Conservation (phyloP, 2,888 invertebrate genomes). For the Sarcophaga caerulescens region DNA sequence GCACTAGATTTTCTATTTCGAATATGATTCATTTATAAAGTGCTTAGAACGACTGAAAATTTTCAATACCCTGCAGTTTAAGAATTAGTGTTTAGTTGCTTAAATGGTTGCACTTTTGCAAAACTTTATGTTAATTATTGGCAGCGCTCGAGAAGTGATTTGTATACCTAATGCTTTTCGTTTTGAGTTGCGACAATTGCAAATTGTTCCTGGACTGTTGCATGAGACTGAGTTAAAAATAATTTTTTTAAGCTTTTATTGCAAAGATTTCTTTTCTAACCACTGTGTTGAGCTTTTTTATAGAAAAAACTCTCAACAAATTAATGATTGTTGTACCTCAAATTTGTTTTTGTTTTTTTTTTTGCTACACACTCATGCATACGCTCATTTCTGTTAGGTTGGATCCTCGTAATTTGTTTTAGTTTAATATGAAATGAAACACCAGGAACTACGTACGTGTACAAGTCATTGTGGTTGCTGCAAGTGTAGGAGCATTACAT, state of each 20-base stretch:
- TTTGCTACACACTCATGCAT: neutral
- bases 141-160: too few relatives aligned
- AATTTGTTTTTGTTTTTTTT: constrained; percentile 3
- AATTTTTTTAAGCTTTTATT: neutral
- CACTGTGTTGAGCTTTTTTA: constrained; percentile 19
- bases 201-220: too few relatives aligned
- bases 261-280: neutral
- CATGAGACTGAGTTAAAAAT: too few relatives aligned
- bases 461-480: constrained; percentile 6
- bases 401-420: constrained; percentile 64
- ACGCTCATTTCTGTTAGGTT: neutral
- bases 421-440: constrained; percentile 43
- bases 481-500: constrained; percentile 18
- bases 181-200: neutral
- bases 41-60: too few relatives aligned
- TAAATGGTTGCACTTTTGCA: too few relatives aligned
- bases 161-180: too few relatives aligned
- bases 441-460: constrained; percentile 1
- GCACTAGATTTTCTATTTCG: too few relatives aligned
- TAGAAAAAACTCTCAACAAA: constrained; percentile 14
- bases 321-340: constrained; percentile 30
- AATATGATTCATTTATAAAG: too few relatives aligned
- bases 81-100: too few relatives aligned
- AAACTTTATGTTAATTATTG: too few relatives aligned
- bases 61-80: too few relatives aligned